phyloP scores from a whole-genome alignment of 2,888 invertebrate species.

The Mythimna lalbum region DNA sequence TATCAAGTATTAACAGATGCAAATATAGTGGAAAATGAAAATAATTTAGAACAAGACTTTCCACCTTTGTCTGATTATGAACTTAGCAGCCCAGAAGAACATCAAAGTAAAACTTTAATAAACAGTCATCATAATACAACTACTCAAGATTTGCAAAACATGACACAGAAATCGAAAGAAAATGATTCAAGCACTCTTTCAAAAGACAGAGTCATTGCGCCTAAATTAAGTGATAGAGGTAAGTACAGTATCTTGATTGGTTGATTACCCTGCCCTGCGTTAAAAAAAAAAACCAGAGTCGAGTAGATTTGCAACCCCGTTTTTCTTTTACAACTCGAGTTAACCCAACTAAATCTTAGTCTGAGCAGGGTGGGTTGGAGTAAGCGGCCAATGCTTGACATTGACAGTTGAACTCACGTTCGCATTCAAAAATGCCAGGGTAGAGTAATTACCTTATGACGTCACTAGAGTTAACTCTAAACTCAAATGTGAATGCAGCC shows the following conservation, averaged over 20 bases:
- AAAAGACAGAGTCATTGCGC: neutral
- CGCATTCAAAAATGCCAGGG: too few species aligned
- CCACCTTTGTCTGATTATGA: slow-evolving; percentile 21
- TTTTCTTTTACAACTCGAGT: too few species aligned
- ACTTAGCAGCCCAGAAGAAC: neutral
- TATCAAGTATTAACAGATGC: slow-evolving; percentile 37
- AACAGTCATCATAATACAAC: neutral
- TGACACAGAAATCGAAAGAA: slow-evolving; percentile 4
- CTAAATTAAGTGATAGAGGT: slow-evolving; percentile 35
- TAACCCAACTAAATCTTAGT: too few species aligned
- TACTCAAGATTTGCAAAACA: neutral
- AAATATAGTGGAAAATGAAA: slow-evolving; percentile 15
- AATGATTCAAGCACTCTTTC: neutral
- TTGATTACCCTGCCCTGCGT: neutral
- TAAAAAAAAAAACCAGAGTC: too few species aligned
- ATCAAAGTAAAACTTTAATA: slow-evolving; percentile 4
- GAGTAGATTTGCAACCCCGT: too few species aligned
- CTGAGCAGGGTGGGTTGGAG: too few species aligned
- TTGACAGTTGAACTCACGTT: too few species aligned
- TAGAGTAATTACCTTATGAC: too few species aligned
- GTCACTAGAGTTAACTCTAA: too few species aligned
- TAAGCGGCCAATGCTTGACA: too few species aligned
- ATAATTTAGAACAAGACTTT: slow-evolving; percentile 2
- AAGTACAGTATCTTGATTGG: slow-evolving; percentile 1
- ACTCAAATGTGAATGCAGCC: too few species aligned